A percentile compares a stretch with the other conserved stretches of the same genome.
Conservation (phyloP, 2,888 invertebrate genomes). For the Achlya flavicornis region DNA sequence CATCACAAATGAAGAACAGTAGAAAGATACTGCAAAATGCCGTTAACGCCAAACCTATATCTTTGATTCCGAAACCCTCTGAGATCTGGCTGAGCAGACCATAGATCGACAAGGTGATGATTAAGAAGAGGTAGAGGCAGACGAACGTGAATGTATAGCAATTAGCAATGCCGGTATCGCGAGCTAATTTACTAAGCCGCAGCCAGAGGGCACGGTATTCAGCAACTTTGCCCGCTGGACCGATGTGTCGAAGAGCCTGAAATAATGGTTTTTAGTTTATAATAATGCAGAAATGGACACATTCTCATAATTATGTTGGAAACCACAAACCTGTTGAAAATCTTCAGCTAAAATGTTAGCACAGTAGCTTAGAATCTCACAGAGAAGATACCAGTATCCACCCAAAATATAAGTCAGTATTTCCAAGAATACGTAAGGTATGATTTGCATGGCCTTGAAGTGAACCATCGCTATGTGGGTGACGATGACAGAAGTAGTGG, state of each 20-base stretch:
- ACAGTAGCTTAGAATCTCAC: conserved; percentile 85
- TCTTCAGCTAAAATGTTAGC: conserved; percentile 87
- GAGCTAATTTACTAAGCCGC: conserved; percentile 86
- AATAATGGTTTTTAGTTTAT: conserved; percentile 20
- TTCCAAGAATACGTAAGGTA: conserved; percentile 88
- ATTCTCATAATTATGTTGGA: too few species aligned
- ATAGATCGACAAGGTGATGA: conserved; percentile 89
- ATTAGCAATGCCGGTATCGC: conserved; percentile 86
- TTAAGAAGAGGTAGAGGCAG: conserved; percentile 87
- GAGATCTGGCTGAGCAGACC: conserved; percentile 89
- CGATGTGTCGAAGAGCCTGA: conserved; percentile 86
- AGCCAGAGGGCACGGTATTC: conserved; percentile 89
- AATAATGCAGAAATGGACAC: too few species aligned
- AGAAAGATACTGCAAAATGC: conserved; percentile 86
- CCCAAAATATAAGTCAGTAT: conserved; percentile 87
- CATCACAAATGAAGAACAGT: conserved; percentile 89
- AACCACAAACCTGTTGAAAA: conserved; percentile 82
- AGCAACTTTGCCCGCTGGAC: conserved; percentile 87
- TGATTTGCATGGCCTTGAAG: conserved; percentile 85
- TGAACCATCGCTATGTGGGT: conserved; percentile 89
- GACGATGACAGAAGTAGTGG: conserved; percentile 85
- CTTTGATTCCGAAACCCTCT: conserved; percentile 88
- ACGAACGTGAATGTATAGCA: conserved; percentile 88
- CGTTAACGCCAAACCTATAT: conserved; percentile 87
- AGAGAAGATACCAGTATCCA: conserved; percentile 88